Percentiles rank a stretch among this genome's conserved stretches.
Evolutionary conservation across 2,113 vertebrate species (phyloP).

Genomic region (Sorex fumeus): DNA sequence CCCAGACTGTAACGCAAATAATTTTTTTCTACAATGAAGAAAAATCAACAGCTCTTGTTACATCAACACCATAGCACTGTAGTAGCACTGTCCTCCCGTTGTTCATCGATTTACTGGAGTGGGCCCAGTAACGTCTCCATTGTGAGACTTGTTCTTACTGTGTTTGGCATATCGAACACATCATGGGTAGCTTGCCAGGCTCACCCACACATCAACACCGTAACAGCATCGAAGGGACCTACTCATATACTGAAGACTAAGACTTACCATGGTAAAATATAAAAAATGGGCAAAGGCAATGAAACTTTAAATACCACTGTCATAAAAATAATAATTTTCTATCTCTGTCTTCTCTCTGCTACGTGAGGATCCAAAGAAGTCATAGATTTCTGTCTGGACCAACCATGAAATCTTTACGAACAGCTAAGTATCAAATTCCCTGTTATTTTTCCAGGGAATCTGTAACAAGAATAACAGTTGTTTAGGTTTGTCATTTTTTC

Average conservation of each 20-base stretch:
- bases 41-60: slow-evolving; percentile 73
- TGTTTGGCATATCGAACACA: too few relatives aligned
- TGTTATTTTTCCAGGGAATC: slow-evolving; percentile 77
- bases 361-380: slow-evolving; percentile 80
- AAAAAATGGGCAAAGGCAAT: slow-evolving; percentile 78
- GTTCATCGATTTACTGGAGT: too few relatives aligned
- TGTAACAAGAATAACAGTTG: too few relatives aligned
- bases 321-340: slow-evolving; percentile 80
- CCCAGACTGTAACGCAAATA: slow-evolving; percentile 60
- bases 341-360: slow-evolving; percentile 73
- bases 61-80: neutral
- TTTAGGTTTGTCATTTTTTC: slow-evolving; percentile 83
- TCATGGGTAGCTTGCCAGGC: too few relatives aligned
- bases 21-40: slow-evolving; percentile 67
- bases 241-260: slow-evolving; percentile 79
- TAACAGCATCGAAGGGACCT: slow-evolving; percentile 73
- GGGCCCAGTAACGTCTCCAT: too few relatives aligned
- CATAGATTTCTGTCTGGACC: slow-evolving; percentile 72
- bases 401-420: slow-evolving; percentile 76
- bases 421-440: slow-evolving; percentile 61
- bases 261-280: slow-evolving; percentile 76
- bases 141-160: too few relatives aligned
- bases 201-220: too few relatives aligned
- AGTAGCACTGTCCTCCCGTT: too few relatives aligned
- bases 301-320: slow-evolving; percentile 72